These are phyloP conservation scores for Gastrophryne carolinensis DNA, from an alignment of 2,797 vertebrate genomes.

Conservation along the genomic window DNA sequence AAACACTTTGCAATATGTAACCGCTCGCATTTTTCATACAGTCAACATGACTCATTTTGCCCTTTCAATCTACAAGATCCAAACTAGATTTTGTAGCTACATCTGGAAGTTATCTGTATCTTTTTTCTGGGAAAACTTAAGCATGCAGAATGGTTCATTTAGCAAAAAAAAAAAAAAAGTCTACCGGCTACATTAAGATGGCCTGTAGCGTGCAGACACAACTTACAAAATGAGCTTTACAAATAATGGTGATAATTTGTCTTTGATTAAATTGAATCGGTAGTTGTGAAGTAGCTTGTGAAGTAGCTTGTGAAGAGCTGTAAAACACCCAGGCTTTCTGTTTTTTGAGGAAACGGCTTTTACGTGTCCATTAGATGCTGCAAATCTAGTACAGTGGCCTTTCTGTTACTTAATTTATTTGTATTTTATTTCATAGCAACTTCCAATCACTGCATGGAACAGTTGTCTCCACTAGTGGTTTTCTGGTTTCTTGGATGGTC, in stretches of 20 bases:
- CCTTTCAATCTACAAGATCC: slow-evolving; percentile 9
- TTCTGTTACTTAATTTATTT: too few species aligned
- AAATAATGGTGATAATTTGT: neutral
- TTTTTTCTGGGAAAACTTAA: slow-evolving; percentile 39
- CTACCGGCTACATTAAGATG: slow-evolving; percentile 2
- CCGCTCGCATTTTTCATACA: slow-evolving; percentile 22
- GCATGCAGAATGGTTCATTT: slow-evolving; percentile 16
- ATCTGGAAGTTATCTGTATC: slow-evolving; percentile 43
- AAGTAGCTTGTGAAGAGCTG: neutral
- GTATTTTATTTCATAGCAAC: too few species aligned
- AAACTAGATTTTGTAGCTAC: slow-evolving; percentile 26
- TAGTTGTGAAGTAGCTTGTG: neutral
- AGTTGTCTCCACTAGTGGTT: neutral
- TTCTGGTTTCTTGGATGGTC: neutral
- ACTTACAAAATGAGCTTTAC: slow-evolving; percentile 1
- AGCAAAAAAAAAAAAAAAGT: slow-evolving; percentile 7
- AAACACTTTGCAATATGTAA: neutral
- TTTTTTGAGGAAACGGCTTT: too few species aligned
- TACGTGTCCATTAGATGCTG: too few species aligned
- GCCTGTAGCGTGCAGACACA: neutral
- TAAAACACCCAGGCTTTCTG: too few species aligned
- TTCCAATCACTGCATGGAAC: too few species aligned
- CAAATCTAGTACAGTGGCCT: too few species aligned
- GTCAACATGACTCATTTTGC: slow-evolving; percentile 31
- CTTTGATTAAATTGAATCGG: slow-evolving; percentile 18